Percentiles rank a stretch among this genome's conserved stretches.
These are phyloP conservation scores for Luscinia megarhynchos DNA, from an alignment of 2,797 vertebrate species.

Conservation along the genomic window DNA sequence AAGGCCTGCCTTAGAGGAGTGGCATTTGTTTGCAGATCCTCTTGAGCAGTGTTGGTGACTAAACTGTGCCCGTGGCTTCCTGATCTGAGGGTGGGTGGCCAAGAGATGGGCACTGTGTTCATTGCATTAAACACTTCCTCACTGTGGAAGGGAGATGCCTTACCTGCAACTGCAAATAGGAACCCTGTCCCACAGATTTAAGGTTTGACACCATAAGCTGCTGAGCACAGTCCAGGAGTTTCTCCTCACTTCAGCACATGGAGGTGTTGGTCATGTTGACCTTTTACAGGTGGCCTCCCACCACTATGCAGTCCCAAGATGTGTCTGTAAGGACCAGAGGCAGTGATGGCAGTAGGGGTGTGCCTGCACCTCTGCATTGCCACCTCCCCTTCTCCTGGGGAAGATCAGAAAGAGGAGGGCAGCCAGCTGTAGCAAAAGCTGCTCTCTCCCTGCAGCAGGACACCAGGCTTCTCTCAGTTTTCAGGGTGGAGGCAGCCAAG, in stretches of 20 bases:
- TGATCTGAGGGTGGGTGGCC: background rate
- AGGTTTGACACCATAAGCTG: background rate
- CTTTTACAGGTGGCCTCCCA: background rate
- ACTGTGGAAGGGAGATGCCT: background rate
- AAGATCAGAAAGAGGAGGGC: background rate
- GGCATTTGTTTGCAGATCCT: background rate
- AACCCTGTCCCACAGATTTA: background rate
- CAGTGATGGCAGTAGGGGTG: background rate
- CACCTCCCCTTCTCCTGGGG: background rate
- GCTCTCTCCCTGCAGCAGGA: background rate
- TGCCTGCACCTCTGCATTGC: background rate
- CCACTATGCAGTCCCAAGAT: fast-evolving
- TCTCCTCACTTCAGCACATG: background rate
- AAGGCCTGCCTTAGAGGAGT: background rate
- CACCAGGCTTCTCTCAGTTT: background rate
- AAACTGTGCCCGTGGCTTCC: background rate
- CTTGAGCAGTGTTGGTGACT: background rate
- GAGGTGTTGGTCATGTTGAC: fast-evolving
- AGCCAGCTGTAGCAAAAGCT: background rate
- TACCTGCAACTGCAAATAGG: background rate
- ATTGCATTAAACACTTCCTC: background rate
- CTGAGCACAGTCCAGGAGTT: background rate
- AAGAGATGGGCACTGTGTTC: background rate
- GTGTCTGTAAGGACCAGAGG: background rate
- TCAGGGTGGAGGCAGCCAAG: background rate